Evolutionary conservation across 2,113 vertebrate species (phyloP), one percentile per base, ranked within the genome.

Genomic region (Trinectes maculatus): DNA sequence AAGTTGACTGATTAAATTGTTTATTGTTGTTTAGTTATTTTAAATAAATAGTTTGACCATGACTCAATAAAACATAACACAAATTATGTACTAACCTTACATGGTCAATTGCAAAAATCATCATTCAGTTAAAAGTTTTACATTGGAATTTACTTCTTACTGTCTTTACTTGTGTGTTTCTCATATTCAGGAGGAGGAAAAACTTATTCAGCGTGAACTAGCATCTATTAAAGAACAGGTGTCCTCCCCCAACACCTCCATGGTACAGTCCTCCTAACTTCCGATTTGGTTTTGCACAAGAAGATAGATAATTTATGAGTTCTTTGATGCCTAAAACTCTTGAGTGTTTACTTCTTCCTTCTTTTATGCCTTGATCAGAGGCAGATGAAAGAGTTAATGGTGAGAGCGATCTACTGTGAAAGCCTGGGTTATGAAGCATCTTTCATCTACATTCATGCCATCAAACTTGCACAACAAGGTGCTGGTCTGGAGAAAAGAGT

Each of bases 381-480:
- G 49, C 92, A 96, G 84, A 99, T 99, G 97, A 97, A 96, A 71
- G 97, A 99, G 85, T 93, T 96, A 56, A 97, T 99, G 96, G 97
- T 99, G 86, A 93, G 98, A 81, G 91, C 97, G 1, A 94, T 98
- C 81, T 99, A 99, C 78, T 99, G 98, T 88, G 98, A 99, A 91
- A 99, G 99, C 95, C 91, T 99, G 73, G 98, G 98, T 1, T 99
- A 98, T 0, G 95, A 99, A 65, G 94, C 96, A 43, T 94, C 95
- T 6, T 99, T 99, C 90, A 95, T 93, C 28, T 98, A 99, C 31
- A 99, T 99, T 86, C 97, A 99, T 10, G 97, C 97, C 28, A 99
- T 99, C 82, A 99, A 99, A 85, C 90, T 99, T 60, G 96, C 98
- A 16, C 98, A 99, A 72, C 98, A 99, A 89, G 98, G 98, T 77